Evolutionary conservation across 2,113 vertebrate species (phyloP).

Genomic region (Enhydra lutris): DNA sequence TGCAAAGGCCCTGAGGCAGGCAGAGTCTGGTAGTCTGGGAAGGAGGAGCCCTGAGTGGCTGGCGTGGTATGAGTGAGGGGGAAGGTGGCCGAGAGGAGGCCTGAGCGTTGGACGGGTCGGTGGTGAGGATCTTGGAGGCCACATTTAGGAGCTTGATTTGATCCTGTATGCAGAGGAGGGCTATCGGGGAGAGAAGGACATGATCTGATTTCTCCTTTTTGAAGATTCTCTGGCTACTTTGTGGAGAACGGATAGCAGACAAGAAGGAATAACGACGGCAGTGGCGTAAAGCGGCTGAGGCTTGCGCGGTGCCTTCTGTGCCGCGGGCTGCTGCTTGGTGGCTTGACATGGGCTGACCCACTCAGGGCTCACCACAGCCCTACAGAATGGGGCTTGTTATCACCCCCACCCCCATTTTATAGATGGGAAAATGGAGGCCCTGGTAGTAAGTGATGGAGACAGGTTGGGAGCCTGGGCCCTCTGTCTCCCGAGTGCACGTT

Average conservation of each 20-base stretch:
- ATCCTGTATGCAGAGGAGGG: neutral
- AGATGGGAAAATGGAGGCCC: neutral
- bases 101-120: rapidly evolving
- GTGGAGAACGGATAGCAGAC: neutral
- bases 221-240: neutral
- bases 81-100: neutral
- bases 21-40: neutral
- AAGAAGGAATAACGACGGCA: neutral
- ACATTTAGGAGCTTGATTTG: neutral
- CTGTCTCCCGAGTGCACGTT: neutral
- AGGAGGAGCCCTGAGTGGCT: neutral
- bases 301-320: neutral
- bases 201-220: neutral
- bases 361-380: neutral
- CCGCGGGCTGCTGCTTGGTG: rapidly evolving
- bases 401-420: neutral
- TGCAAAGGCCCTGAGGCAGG: neutral
- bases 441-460: neutral
- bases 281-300: neutral
- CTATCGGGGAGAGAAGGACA: neutral
- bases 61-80: neutral
- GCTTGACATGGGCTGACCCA: neutral
- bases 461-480: no score
- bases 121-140: neutral
- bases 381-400: neutral